These are phyloP conservation scores for Drosophila rufa DNA, from an alignment of 1,140 invertebrate species.

Conservation along the genomic window DNA sequence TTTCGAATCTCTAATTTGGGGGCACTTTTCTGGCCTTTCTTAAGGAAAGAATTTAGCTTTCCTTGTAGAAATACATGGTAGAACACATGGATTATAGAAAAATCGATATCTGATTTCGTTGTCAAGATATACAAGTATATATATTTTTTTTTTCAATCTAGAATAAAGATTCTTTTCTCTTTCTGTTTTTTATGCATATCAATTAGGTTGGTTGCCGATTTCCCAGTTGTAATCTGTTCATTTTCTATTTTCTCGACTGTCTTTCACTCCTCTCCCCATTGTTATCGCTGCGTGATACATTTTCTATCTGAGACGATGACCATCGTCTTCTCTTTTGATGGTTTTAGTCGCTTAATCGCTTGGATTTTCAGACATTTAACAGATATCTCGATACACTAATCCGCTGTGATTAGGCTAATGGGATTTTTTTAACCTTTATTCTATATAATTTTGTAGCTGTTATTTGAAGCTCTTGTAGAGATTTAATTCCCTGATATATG, in stretches of 20 bases:
- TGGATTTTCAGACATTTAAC: slow-evolving; percentile 2
- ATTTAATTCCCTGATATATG: not conserved
- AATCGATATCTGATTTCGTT: slow-evolving; percentile 7
- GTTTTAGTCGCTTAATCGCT: slow-evolving; percentile 44
- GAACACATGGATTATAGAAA: not conserved
- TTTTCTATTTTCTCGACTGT: not conserved
- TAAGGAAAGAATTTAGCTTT: not conserved
- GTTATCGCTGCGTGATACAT: slow-evolving; percentile 1
- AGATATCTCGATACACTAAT: slow-evolving; percentile 7
- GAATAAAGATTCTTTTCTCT: not conserved
- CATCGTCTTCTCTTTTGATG: slow-evolving; percentile 35
- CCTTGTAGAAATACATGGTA: not conserved
- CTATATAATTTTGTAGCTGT: not conserved
- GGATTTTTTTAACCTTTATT: not conserved
- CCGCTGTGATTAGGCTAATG: slow-evolving; percentile 14
- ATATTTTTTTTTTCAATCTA: too few relatives aligned
- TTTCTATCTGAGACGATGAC: slow-evolving; percentile 17
- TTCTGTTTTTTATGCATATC: slow-evolving; percentile 38
- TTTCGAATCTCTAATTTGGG: not conserved
- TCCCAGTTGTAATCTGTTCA: slow-evolving; percentile 42
- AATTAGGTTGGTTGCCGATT: slow-evolving; percentile 57
- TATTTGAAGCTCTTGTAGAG: not conserved
- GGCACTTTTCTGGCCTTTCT: not conserved
- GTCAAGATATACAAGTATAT: too few relatives aligned
- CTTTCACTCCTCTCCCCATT: not conserved